Percentiles rank a stretch among this genome's conserved stretches.
These are phyloP conservation scores for Ivindomyrus marchei DNA, from an alignment of 2,113 vertebrate species.

Conservation along the genomic window DNA sequence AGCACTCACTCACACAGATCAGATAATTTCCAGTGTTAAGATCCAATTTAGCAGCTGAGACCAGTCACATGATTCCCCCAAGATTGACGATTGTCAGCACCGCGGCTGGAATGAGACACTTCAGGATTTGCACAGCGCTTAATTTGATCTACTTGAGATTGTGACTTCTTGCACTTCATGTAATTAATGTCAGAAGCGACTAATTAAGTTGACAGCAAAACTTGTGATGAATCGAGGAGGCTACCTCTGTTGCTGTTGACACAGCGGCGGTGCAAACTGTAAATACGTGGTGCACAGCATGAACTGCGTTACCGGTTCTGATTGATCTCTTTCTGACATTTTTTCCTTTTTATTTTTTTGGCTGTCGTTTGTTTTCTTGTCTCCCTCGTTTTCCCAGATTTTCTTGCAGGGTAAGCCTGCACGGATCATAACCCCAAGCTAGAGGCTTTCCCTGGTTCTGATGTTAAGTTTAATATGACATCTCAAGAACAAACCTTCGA, in stretches of 20 bases:
- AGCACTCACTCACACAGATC: constrained; percentile 53
- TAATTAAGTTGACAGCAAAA: constrained; percentile 63
- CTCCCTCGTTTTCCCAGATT: background rate
- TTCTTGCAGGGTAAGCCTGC: background rate
- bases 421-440: background rate
- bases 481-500: background rate
- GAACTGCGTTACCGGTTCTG: background rate
- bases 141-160: constrained; percentile 73
- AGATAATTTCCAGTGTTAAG: constrained; percentile 53
- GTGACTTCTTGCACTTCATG: constrained; percentile 65
- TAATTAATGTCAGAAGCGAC: constrained; percentile 68
- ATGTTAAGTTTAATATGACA: background rate
- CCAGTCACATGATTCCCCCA: constrained; percentile 39
- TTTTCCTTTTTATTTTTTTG: background rate
- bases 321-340: background rate
- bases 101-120: constrained; percentile 51
- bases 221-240: constrained; percentile 29
- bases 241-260: constrained; percentile 39
- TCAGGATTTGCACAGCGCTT: constrained; percentile 61
- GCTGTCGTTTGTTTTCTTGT: background rate
- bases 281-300: constrained; percentile 52
- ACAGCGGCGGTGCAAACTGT: constrained; percentile 36
- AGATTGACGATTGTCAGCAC: constrained; percentile 52
- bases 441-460: background rate
- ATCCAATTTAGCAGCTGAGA: constrained; percentile 56